Conservation (phyloP, 2,888 invertebrate genomes). For the Sinodicranocentrus sp. region DNA sequence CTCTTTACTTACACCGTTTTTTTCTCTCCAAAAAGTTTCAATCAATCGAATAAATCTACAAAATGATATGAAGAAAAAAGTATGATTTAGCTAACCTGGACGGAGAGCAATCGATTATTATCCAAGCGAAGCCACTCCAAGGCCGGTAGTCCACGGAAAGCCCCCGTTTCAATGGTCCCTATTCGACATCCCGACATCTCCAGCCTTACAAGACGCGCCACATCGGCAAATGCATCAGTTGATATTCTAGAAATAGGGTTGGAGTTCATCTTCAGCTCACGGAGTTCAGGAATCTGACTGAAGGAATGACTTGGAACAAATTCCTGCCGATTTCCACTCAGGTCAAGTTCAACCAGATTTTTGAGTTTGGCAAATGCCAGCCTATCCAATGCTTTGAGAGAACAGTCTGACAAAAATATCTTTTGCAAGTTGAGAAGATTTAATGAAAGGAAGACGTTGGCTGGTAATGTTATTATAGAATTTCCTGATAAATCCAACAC, state of each 20-base stretch:
- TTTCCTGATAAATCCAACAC: slow-evolving; percentile 89
- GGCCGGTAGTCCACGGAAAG: slow-evolving; percentile 86
- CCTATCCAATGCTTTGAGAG: slow-evolving; percentile 84
- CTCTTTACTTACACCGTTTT: slow-evolving; percentile 36
- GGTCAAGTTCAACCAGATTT: slow-evolving; percentile 89
- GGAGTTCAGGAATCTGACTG: slow-evolving; percentile 85
- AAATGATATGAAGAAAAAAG: slow-evolving; percentile 11
- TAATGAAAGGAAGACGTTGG: slow-evolving; percentile 86
- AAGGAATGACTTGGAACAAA: slow-evolving; percentile 87
- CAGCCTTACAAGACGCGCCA: slow-evolving; percentile 84
- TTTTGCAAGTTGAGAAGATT: slow-evolving; percentile 90
- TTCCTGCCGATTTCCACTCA: slow-evolving; percentile 85
- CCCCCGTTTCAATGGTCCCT: slow-evolving; percentile 84
- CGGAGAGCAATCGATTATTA: slow-evolving; percentile 84
- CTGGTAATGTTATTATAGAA: slow-evolving; percentile 83
- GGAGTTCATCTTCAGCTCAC: slow-evolving; percentile 86
- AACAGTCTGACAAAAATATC: slow-evolving; percentile 86
- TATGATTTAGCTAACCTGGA: slow-evolving; percentile 68
- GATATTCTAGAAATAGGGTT: slow-evolving; percentile 86
- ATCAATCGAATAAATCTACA: slow-evolving; percentile 23
- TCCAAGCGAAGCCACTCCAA: slow-evolving; percentile 89
- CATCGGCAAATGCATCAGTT: slow-evolving; percentile 82
- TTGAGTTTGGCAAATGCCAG: slow-evolving; percentile 88
- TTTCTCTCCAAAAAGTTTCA: background rate
- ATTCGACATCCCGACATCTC: slow-evolving; percentile 88